Evolutionary conservation across 53 echinoderm and acorn worm genomes (phyloP), one percentile per base, ranked within the genome.

Genomic region (Holothuria leucospilota): DNA sequence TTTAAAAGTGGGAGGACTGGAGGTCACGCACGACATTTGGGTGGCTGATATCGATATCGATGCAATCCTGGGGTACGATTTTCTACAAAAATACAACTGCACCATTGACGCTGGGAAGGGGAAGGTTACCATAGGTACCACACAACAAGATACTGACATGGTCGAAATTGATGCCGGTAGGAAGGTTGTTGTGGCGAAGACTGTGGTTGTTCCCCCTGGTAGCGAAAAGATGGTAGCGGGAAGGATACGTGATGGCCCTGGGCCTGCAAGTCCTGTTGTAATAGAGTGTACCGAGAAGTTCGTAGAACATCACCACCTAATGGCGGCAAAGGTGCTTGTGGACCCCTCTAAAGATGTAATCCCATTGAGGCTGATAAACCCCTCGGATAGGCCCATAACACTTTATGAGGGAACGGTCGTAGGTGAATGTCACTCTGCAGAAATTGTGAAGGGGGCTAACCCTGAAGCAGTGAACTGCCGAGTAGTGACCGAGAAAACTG

Each of bases 191-290:
- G 29, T 78, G 18, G 40, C 88, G 25, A 81, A 51, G 39, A 53
- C 81, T 27, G 82, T 52, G 8, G 39, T 84, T 38, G 62, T 89
- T 28, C 71, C 84, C 63, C 84, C 89, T 20, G 73, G 81, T 5
- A 88, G 69, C 29, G 81, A 63, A 29, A 59, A 58, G 69, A 81
- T 80, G 53, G 39, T 68, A 6, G 59, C 81, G 34, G 68, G 38
- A 13, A 34, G 72, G 13, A 40, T 72, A n/a, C n/a, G n/a, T n/a
- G n/a, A n/a, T n/a, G n/a, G n/a, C n/a, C n/a, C n/a, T n/a, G n/a
- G n/a, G n/a, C 29, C 72, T 13, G 72, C 38, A 40, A 40, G 21
- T 38, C 39, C 39, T 40, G 72, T 40, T 39, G 68, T 68, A 11
- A 25, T 68, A 68, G 68, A 68, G 25, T 16, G 68, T 25, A 68